Evolutionary conservation across 2,888 invertebrate genomes (phyloP).

Genomic region (Seira sanloemensis): DNA sequence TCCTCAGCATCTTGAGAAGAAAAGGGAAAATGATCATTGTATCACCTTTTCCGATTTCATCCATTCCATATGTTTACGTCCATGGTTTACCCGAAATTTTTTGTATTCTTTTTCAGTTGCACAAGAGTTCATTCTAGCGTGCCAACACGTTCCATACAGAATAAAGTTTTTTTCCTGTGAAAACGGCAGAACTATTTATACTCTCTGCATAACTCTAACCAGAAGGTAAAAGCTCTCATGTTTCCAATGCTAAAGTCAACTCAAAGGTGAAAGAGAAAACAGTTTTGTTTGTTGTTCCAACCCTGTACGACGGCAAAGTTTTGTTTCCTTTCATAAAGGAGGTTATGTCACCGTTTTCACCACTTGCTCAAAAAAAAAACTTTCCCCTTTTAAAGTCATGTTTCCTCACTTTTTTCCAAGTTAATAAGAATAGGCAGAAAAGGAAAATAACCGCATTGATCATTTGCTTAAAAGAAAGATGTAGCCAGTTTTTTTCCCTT

Average conservation of each 20-base stretch:
- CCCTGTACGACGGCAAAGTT: neutral
- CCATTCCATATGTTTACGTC: neutral
- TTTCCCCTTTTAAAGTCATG: neutral
- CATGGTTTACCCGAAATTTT: neutral
- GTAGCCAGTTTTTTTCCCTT: conserved; percentile 41
- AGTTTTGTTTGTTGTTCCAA: neutral
- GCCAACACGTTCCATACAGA: neutral
- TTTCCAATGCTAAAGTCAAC: neutral
- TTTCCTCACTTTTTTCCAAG: neutral
- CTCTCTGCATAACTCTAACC: neutral
- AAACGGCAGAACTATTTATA: neutral
- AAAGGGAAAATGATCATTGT: neutral
- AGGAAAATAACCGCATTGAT: conserved; percentile 33
- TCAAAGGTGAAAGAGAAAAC: neutral
- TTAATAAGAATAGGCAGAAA: conserved; percentile 46
- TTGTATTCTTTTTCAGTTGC: neutral
- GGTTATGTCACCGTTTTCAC: conserved; percentile 8
- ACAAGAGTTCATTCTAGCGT: neutral
- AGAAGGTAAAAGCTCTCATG: neutral
- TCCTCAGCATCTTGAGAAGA: neutral
- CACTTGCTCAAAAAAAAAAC: conserved; percentile 1
- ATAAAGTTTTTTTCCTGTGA: neutral
- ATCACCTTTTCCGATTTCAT: neutral
- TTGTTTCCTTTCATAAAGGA: neutral
- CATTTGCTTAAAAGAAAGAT: conserved; percentile 48